phyloP scores from a whole-genome alignment of 2,888 invertebrate species.

The Erebia aethiops region DNA sequence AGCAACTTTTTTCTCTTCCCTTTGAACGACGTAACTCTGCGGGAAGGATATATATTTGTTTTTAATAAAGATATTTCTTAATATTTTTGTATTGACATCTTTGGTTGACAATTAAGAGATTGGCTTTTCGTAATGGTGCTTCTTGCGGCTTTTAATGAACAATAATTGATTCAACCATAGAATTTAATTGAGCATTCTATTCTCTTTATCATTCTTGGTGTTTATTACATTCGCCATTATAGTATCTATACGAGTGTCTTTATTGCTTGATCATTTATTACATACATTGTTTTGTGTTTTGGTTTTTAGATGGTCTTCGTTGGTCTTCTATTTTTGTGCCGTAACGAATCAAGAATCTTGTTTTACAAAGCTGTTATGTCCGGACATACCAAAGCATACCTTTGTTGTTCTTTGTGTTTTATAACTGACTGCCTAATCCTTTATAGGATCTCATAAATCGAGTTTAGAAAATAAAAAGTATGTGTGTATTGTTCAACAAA shows the following conservation, averaged over 20 bases:
- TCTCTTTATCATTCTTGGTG: constrained; percentile 14
- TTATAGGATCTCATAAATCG: background rate
- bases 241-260: background rate
- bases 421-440: constrained; percentile 19
- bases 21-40: constrained; percentile 53
- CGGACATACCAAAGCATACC: constrained; percentile 34
- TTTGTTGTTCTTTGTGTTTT: constrained; percentile 33
- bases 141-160: constrained; percentile 18
- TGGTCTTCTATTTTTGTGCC: constrained; percentile 32
- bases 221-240: constrained; percentile 14
- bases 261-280: constrained; percentile 13
- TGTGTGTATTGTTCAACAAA: background rate
- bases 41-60: constrained; percentile 68
- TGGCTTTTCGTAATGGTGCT: constrained; percentile 24
- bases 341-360: constrained; percentile 39
- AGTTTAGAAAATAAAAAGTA: background rate
- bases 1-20: constrained; percentile 58
- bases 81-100: constrained; percentile 49
- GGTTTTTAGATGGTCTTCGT: constrained; percentile 18
- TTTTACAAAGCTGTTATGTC: constrained; percentile 32
- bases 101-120: constrained; percentile 35
- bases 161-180: constrained; percentile 2
- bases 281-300: constrained; percentile 7
- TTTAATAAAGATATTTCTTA: constrained; percentile 66
- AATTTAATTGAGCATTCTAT: constrained; percentile 4